Conservation (phyloP, 2,113 vertebrate genomes). For the Toxotes chatareus region DNA sequence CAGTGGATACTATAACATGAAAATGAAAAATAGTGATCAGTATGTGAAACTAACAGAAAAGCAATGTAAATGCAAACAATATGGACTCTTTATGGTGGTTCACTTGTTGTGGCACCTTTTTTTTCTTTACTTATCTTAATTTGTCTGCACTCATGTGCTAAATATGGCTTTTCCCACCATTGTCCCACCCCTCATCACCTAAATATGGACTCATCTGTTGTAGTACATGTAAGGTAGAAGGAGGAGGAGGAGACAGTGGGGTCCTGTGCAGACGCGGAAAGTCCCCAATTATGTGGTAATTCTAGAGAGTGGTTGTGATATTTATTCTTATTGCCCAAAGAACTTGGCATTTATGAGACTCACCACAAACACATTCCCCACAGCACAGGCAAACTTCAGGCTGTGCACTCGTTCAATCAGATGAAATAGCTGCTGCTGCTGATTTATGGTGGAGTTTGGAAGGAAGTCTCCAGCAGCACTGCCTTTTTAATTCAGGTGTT, state of each 20-base stretch:
- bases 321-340: conserved; percentile 85
- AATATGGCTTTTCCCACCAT: conserved; percentile 52
- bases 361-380: conserved; percentile 82
- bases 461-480: conserved; percentile 68
- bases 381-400: conserved; percentile 74
- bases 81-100: neutral
- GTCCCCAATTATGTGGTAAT: conserved; percentile 88
- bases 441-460: conserved; percentile 84
- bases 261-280: conserved; percentile 83
- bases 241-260: conserved; percentile 74
- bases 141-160: conserved; percentile 26
- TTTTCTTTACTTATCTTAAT: conserved; percentile 13
- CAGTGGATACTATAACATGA: neutral
- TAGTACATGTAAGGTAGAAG: conserved; percentile 55
- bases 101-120: neutral
- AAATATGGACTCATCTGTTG: conserved; percentile 65
- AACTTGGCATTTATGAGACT: conserved; percentile 84
- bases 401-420: conserved; percentile 70
- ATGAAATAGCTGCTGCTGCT: conserved; percentile 79
- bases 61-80: neutral
- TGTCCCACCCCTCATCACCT: conserved; percentile 52
- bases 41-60: neutral
- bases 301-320: conserved; percentile 82
- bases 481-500: conserved; percentile 73
- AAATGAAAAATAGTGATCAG: neutral